Evolutionary conservation across 1,140 invertebrate genomes (phyloP).

Genomic region (Goniozus legneri): DNA sequence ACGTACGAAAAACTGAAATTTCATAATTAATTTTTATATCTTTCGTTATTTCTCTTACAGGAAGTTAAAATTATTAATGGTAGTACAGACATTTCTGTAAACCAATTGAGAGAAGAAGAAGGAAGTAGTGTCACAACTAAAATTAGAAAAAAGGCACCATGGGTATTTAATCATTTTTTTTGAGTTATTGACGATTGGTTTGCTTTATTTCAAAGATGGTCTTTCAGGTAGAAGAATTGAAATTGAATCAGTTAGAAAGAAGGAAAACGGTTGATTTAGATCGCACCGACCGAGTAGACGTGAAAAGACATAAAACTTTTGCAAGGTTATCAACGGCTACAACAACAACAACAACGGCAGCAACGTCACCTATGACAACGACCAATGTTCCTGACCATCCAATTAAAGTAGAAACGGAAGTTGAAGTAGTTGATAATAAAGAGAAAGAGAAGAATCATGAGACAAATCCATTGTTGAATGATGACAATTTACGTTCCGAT

Average conservation of each 20-base stretch:
- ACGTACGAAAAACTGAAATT: background rate
- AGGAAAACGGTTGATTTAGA: constrained; percentile 34
- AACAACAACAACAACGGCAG: background rate
- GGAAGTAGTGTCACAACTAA: constrained; percentile 34
- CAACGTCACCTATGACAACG: no score
- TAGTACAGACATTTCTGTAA: constrained; percentile 30
- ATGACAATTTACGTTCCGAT: no score
- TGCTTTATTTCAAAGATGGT: background rate
- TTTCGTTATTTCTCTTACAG: constrained; percentile 17
- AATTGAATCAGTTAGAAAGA: constrained; percentile 48
- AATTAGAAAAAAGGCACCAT: constrained; percentile 42
- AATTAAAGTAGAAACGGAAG: constrained; percentile 30
- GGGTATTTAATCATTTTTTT: constrained; percentile 36
- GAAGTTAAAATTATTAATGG: constrained; percentile 46
- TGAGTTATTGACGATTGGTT: no score
- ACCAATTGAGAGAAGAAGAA: constrained; percentile 36
- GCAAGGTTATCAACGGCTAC: constrained; percentile 14
- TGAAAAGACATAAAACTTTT: constrained; percentile 35
- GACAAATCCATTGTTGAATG: no score
- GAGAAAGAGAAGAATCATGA: constrained; percentile 35
- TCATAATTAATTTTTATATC: constrained; percentile 2
- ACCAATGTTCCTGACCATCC: constrained; percentile 20
- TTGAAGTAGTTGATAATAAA: constrained; percentile 22
- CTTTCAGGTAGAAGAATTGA: constrained; percentile 46
- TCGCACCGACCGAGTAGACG: constrained; percentile 36